Base-by-base conservation (phyloP, 2,888 invertebrate genomes). In the Anagyrus pseudococci region DNA sequence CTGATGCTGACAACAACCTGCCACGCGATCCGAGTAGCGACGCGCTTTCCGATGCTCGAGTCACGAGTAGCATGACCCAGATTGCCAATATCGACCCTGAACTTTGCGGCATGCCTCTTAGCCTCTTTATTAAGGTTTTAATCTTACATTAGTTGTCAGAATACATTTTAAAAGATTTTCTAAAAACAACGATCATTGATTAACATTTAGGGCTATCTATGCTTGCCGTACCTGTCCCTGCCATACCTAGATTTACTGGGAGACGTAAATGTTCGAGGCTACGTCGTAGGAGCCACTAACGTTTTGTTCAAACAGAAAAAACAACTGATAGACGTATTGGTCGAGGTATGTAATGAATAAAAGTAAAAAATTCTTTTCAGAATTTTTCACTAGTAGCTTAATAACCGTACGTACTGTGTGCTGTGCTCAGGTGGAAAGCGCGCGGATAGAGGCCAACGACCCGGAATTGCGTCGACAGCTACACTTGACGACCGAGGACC, bases 281-380 rank as follows among this genome's bases (percentile, higher is more conserved):
- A 92, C 81, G 85, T 96, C 47, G 92, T 97, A 62, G 98, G 99
- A 41, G 98, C 98, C n/a, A 98, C 98, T 17, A 99, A 99, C 84
- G 92, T 96, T n/a, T 84, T 99, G 40, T 99, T 98, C 79, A 94
- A 95, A 78, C 98, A 98, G 80, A 96, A 96, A 76, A 88, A 92
- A 66, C 93, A 96, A 74, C 82, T 97, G 53, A 92, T 94, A 67
- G 98, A 99, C 82, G 94, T 96, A 19, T 82, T 98, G 58, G 89
- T 99, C 2, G 96, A 96, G 83, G 88, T 89, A 74, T 78, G 69
- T n/a, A n/a, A n/a, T n/a, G n/a, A n/a, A n/a, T n/a, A n/a, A n/a
- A n/a, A n/a, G n/a, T 56, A 37, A 37, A n/a, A 48, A 15, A 25
- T 25, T 33, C 37, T 37, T 29, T 53, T 19, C 29, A 15, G 43